Evolutionary conservation across 1,140 invertebrate genomes (phyloP).

Genomic region (Aplysia californica): DNA sequence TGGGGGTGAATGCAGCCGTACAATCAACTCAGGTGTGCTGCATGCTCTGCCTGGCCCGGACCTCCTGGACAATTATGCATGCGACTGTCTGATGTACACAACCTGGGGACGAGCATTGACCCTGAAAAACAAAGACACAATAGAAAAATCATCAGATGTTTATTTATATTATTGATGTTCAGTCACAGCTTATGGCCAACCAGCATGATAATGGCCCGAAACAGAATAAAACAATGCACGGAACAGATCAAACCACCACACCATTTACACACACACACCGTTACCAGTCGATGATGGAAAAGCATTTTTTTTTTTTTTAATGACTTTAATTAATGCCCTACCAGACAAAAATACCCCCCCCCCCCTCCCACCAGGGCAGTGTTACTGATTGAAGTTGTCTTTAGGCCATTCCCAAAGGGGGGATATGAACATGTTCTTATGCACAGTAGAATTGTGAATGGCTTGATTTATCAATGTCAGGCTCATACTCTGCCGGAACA

Average conservation of each 20-base stretch:
- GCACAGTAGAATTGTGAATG: too few relatives aligned
- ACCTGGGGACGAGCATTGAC: conserved; percentile 33
- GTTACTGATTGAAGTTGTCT: too few relatives aligned
- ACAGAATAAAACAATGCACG: background rate
- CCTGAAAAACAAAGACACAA: conserved; percentile 18
- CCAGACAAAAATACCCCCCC: too few relatives aligned
- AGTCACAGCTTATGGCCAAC: background rate
- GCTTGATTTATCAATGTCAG: too few relatives aligned
- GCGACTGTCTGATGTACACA: conserved; percentile 36
- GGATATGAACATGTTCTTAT: too few relatives aligned
- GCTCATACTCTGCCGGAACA: too few relatives aligned
- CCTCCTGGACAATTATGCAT: conserved; percentile 7
- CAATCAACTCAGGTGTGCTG: background rate
- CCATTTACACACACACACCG: background rate
- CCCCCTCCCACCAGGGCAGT: too few relatives aligned
- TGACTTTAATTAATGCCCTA: too few relatives aligned
- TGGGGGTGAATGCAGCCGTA: background rate
- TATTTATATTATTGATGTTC: background rate
- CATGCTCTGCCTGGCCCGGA: background rate
- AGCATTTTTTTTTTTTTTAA: background rate
- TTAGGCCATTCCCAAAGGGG: too few relatives aligned
- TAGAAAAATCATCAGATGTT: background rate
- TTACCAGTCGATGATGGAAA: background rate
- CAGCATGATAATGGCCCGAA: background rate
- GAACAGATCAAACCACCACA: background rate